A percentile compares a stretch with the other conserved stretches of the same genome.
phyloP scores from a whole-genome alignment of 2,888 invertebrate species.

The Steinernema hermaphroditum region DNA sequence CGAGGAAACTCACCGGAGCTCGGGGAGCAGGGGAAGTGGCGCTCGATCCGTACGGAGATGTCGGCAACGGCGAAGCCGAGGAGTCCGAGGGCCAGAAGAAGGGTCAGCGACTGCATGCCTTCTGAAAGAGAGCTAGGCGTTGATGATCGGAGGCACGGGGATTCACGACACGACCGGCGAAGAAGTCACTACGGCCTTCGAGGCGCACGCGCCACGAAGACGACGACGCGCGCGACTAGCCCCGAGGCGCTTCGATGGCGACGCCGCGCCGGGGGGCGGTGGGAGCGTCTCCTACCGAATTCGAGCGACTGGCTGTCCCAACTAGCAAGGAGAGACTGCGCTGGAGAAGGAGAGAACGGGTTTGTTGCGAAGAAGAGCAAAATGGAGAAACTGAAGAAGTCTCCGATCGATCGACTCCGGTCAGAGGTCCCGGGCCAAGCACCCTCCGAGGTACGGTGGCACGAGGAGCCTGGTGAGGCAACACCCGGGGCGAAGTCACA shows the following conservation, averaged over 20 bases:
- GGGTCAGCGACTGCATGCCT: slow-evolving; percentile 11
- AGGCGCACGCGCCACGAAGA: too few relatives aligned
- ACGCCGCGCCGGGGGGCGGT: slow-evolving; percentile 2
- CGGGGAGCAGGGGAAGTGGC: slow-evolving; percentile 65
- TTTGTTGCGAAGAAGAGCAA: slow-evolving; percentile 29
- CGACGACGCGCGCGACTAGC: too few relatives aligned
- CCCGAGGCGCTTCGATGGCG: too few relatives aligned
- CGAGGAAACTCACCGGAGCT: slow-evolving; percentile 59
- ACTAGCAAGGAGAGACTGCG: slow-evolving; percentile 27
- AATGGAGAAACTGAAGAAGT: slow-evolving; percentile 25
- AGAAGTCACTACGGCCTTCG: slow-evolving; percentile 20
- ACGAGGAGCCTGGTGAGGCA: not conserved
- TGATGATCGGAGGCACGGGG: not conserved
- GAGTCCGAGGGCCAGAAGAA: slow-evolving; percentile 11
- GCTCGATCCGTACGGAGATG: slow-evolving; percentile 62
- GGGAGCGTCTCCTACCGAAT: slow-evolving; percentile 14
- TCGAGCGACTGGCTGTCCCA: slow-evolving; percentile 29
- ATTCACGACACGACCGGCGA: slow-evolving; percentile 27
- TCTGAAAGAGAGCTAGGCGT: not conserved
- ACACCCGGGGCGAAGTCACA: not conserved
- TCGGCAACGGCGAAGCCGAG: slow-evolving; percentile 44
- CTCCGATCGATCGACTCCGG: slow-evolving; percentile 10
- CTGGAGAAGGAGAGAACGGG: slow-evolving; percentile 30
- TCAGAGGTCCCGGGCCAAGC: not conserved
- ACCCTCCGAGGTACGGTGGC: not conserved